A percentile compares a stretch with the other conserved stretches of the same genome.
Conservation (phyloP, 2,888 invertebrate species). For the Pyrocoelia pectoralis region DNA sequence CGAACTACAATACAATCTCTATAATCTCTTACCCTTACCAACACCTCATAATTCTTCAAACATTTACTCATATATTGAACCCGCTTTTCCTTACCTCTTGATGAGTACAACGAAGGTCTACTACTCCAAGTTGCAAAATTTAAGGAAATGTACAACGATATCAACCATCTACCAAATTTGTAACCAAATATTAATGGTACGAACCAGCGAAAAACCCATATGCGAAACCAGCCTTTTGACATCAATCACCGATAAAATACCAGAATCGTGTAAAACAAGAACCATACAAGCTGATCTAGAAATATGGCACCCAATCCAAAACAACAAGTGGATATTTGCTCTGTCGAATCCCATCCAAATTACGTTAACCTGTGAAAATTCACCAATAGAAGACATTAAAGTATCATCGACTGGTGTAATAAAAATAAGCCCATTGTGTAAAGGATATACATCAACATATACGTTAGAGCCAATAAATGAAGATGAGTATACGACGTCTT, state of each 20-base stretch:
- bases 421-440: background rate
- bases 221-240: background rate
- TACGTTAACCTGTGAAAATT: background rate
- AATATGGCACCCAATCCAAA: background rate
- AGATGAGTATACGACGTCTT: background rate
- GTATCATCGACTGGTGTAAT: background rate
- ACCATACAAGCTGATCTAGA: background rate
- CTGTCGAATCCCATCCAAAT: background rate
- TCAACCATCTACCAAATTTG: background rate
- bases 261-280: background rate
- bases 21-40: background rate
- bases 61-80: background rate
- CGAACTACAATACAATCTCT: background rate
- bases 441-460: background rate
- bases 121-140: background rate
- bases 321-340: background rate
- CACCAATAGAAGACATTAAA: constrained; percentile 5
- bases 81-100: background rate
- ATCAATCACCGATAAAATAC: background rate
- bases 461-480: background rate
- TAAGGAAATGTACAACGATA: background rate
- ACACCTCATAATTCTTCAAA: background rate
- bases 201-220: constrained; percentile 4
- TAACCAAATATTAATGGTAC: background rate
- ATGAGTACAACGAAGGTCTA: background rate